Conservation (phyloP, 2,888 invertebrate species). For the Thumatha senex region DNA sequence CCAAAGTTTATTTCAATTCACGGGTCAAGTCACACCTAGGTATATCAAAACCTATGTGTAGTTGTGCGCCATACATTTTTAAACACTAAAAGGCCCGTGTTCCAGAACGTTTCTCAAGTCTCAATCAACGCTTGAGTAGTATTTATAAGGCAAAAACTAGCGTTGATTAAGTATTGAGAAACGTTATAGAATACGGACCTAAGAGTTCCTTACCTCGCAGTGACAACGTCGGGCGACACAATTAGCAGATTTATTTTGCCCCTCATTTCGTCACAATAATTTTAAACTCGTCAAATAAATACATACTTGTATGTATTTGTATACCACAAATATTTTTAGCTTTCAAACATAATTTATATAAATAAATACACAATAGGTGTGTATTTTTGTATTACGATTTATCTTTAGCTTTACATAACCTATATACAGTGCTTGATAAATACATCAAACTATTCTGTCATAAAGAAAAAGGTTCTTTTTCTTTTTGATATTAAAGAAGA, state of each 20-base stretch:
- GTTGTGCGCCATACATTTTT: too few species aligned
- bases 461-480: background rate
- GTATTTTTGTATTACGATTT: slow-evolving; percentile 7
- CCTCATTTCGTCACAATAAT: slow-evolving; percentile 55
- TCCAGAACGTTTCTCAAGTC: too few species aligned
- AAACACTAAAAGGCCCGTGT: too few species aligned
- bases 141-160: too few species aligned
- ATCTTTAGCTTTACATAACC: slow-evolving; percentile 17
- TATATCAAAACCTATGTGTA: too few species aligned
- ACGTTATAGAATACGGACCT: too few species aligned
- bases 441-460: slow-evolving; percentile 11
- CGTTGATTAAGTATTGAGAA: too few species aligned
- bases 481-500: background rate
- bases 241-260: slow-evolving; percentile 56
- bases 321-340: slow-evolving; percentile 17
- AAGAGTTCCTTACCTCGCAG: slow-evolving; percentile 48
- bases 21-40: too few species aligned
- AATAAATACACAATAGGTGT: slow-evolving; percentile 9
- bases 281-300: slow-evolving; percentile 33
- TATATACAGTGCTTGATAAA: slow-evolving; percentile 8
- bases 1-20: too few species aligned
- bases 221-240: slow-evolving; percentile 56
- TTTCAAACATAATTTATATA: slow-evolving; percentile 37
- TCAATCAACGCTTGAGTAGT: too few species aligned
- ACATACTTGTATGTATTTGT: slow-evolving; percentile 4